These are phyloP conservation scores for Rhyacophila evoluta DNA, from an alignment of 2,888 invertebrate species.

Conservation along the genomic window DNA sequence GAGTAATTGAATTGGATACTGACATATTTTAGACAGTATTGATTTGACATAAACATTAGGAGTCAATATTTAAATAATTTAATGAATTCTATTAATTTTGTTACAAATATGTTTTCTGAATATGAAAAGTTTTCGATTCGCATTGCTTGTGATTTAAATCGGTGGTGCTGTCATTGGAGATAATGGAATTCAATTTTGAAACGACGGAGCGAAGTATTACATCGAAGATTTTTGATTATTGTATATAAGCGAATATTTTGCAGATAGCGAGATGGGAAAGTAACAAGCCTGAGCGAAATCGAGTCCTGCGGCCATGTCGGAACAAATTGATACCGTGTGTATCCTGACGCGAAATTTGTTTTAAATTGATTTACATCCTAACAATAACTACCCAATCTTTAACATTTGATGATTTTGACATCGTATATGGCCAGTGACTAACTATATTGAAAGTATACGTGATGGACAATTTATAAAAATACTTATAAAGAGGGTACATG, in stretches of 20 bases:
- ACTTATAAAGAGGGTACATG: no score
- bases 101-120: no score
- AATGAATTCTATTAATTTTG: no score
- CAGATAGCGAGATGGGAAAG: slow-evolving; percentile 35
- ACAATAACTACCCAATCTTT: slow-evolving; percentile 25
- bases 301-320: slow-evolving; percentile 17
- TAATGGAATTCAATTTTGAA: not conserved
- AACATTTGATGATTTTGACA: no score
- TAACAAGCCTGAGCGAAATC: slow-evolving; percentile 20
- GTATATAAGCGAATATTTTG: slow-evolving; percentile 27
- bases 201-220: not conserved
- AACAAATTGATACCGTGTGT: slow-evolving; percentile 25
- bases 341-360: slow-evolving; percentile 39
- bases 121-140: no score
- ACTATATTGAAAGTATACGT: no score
- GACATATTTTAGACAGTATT: no score
- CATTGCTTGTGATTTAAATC: not conserved
- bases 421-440: no score
- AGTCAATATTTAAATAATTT: no score
- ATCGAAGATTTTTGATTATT: slow-evolving; percentile 1
- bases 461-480: no score
- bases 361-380: slow-evolving; percentile 43
- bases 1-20: no score
- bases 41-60: no score
- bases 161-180: not conserved